Percentiles rank a stretch among this genome's conserved stretches.
Conservation (phyloP, 2,113 vertebrate genomes). For the Grammomys dolichurus region DNA sequence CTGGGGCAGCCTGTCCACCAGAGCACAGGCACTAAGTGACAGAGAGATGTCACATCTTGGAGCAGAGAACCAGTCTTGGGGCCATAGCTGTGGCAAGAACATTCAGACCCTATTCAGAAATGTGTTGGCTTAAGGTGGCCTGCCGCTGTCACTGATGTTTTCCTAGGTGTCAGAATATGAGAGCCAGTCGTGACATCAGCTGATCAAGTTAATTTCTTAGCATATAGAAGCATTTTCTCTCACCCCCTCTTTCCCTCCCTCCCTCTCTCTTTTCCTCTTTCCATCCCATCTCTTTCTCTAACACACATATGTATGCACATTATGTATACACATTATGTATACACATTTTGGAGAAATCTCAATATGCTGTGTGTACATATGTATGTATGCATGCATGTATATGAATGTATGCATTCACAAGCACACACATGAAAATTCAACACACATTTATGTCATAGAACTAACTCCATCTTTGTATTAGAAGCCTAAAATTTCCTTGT, state of each 20-base stretch:
- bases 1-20: neutral
- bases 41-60: neutral
- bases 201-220: neutral
- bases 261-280: neutral
- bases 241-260: neutral
- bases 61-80: neutral
- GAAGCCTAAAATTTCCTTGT: neutral
- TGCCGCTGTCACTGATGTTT: neutral
- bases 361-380: neutral
- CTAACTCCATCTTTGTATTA: neutral
- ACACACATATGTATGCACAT: neutral
- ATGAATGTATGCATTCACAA: neutral
- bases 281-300: neutral
- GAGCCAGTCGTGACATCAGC: neutral
- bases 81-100: neutral
- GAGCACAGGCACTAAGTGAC: neutral
- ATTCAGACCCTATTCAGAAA: neutral
- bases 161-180: neutral
- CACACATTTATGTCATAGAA: neutral
- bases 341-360: neutral
- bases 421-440: neutral
- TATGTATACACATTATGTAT: accelerated
- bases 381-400: neutral
- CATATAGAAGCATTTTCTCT: neutral
- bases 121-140: neutral